phyloP scores from a whole-genome alignment of 2,888 invertebrate genomes.

The Crioceris asparagi region DNA sequence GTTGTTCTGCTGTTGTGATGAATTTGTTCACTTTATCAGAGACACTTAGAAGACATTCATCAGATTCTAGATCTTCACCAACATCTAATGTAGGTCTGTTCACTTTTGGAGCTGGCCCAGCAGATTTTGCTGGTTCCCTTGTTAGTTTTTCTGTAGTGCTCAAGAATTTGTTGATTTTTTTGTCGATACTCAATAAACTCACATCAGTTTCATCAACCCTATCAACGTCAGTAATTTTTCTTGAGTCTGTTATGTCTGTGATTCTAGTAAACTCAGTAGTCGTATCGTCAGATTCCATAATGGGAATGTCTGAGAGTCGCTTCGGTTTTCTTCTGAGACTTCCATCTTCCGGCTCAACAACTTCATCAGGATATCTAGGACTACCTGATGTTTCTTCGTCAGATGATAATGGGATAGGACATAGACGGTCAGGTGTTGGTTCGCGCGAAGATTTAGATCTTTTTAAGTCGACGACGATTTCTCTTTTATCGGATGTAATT shows the following conservation, averaged over 20 bases:
- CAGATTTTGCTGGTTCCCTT: conserved; percentile 25
- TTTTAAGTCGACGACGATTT: conserved; percentile 57
- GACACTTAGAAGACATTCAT: conserved; percentile 55
- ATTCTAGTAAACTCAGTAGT: conserved; percentile 42
- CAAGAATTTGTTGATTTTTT: conserved; percentile 41
- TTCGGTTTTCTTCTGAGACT: conserved; percentile 33
- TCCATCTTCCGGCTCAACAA: conserved; percentile 65
- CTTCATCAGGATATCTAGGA: conserved; percentile 62
- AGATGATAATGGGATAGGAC: conserved; percentile 53
- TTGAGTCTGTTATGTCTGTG: conserved; percentile 26
- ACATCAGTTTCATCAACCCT: conserved; percentile 41
- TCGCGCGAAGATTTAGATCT: conserved; percentile 66
- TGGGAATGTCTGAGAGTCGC: conserved; percentile 41
- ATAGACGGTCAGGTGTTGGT: conserved; percentile 61
- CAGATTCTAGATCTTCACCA: conserved; percentile 45
- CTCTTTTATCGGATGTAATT: conserved; percentile 44
- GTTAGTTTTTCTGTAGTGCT: conserved; percentile 35
- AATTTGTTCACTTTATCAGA: conserved; percentile 61
- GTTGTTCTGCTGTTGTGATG: conserved; percentile 42
- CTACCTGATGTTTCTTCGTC: conserved; percentile 42
- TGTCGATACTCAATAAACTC: conserved; percentile 45
- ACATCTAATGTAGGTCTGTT: conserved; percentile 43
- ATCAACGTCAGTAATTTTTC: conserved; percentile 31
- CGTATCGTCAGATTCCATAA: conserved; percentile 50
- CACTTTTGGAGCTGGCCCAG: conserved; percentile 33